Evolutionary conservation across 2,113 vertebrate genomes (phyloP), one percentile per base, ranked within the genome.

Genomic region (Seriola rivoliana): DNA sequence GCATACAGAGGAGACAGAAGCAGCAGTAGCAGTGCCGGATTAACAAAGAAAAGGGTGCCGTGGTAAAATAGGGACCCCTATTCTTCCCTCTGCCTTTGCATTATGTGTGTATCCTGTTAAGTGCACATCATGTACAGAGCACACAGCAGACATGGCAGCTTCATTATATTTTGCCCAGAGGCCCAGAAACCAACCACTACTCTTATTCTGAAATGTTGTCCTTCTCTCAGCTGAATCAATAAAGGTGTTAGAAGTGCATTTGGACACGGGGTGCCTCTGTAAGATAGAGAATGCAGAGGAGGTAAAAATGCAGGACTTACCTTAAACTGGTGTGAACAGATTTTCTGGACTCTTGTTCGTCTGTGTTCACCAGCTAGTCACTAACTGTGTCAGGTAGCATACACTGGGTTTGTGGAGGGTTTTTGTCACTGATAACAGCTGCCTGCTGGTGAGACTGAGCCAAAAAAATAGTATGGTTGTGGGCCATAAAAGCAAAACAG

Each of bases 151-250:
- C 54, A 72, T 50, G 55, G 58, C 58, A 60, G 71, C 13, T 1
- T 66, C 34, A 75, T 83, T 72, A 66, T 1, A 17, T 38, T 71
- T 60, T 54, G 10, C 42, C 23, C 60, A 67, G 11, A 66, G 44
- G 42, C 21, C 11, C 42, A 71, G 57, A 73, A 75, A 77, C 4
- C 34, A 46, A 38, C 25, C 12, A 8, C 38, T 44, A n/a, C 62
- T 69, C 54, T 23, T 54, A 38, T 54, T 72, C 55, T 69, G 54
- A 75, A 65, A 66, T 32, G 16, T 10, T 50, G 54, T 44, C 6
- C 42, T 25, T 34, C 40, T 29, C 52, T 25, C 68, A 40, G 52
- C 68, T 23, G 52, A 38, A 71, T 71, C 32, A 25, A n/a, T 23
- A 38, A 55, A 38, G 67, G 29, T 54, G 48, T 69, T 52, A 16